Percentiles rank a stretch among this genome's conserved stretches.
phyloP scores from a whole-genome alignment of 2,797 vertebrate genomes.

The Cirrhinus molitorella region DNA sequence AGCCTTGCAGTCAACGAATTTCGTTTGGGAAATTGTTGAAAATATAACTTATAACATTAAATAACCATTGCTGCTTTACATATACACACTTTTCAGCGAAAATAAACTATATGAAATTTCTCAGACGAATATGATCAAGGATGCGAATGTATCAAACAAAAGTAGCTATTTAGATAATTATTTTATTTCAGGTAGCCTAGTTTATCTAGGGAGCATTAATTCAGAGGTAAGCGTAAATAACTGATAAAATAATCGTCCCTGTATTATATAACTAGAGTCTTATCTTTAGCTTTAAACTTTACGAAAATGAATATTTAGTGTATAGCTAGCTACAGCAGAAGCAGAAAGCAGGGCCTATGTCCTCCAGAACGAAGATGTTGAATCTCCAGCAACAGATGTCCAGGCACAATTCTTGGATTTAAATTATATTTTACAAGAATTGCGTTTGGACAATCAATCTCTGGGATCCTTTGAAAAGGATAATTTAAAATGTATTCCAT shows the following conservation, averaged over 20 bases:
- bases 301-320: conserved; percentile 51
- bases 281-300: conserved; percentile 71
- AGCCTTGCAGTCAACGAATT: conserved; percentile 8
- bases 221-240: conserved; percentile 51
- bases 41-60: not conserved
- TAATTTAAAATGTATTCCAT: conserved; percentile 27
- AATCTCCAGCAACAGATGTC: conserved; percentile 99
- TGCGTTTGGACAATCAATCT: conserved; percentile 99
- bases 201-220: conserved; percentile 1
- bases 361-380: conserved; percentile 73
- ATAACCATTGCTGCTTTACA: not conserved
- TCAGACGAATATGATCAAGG: conserved; percentile 69
- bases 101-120: conserved; percentile 61
- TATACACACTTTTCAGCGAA: not conserved
- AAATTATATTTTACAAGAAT: conserved; percentile 97
- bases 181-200: conserved; percentile 37
- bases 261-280: conserved; percentile 48
- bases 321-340: not conserved
- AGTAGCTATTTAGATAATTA: not conserved
- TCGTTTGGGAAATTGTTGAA: conserved; percentile 21
- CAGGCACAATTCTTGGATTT: conserved; percentile 99
- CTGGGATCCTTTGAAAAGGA: conserved; percentile 77
- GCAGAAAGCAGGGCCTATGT: conserved; percentile 57
- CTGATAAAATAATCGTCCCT: conserved; percentile 13
- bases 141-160: conserved; percentile 35